phyloP scores from a whole-genome alignment of 2,113 vertebrate species.

The Buteo buteo region DNA sequence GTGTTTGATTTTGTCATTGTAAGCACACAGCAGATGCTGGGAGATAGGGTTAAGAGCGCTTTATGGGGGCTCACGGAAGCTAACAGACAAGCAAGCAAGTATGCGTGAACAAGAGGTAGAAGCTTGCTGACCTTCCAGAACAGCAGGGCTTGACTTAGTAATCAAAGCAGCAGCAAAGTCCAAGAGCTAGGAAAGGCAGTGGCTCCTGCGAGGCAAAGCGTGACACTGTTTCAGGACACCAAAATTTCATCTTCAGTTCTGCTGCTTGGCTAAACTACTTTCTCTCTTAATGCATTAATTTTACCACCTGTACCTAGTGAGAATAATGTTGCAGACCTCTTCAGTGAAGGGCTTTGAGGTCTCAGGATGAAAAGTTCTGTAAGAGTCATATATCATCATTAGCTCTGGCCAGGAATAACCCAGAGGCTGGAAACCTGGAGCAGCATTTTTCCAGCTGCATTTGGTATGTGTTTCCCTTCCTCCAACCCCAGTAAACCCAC shows the following conservation, averaged over 20 bases:
- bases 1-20: background rate
- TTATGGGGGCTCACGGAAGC: background rate
- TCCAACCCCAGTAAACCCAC: background rate
- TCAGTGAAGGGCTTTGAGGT: background rate
- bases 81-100: background rate
- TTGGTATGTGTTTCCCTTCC: background rate
- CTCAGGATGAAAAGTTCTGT: slow-evolving; percentile 7
- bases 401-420: slow-evolving; percentile 31
- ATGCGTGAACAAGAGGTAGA: background rate
- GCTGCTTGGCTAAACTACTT: background rate
- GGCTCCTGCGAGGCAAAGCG: background rate
- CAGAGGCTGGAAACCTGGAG: background rate
- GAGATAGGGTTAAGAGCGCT: background rate
- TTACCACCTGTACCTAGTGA: background rate
- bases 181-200: background rate
- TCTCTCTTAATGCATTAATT: background rate
- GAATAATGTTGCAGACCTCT: background rate
- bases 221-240: background rate
- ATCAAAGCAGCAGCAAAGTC: background rate
- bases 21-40: background rate
- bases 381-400: slow-evolving; percentile 44
- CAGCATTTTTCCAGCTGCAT: background rate
- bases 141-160: background rate
- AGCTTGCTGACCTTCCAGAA: background rate
- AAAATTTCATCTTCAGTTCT: background rate